Evolutionary conservation across 2,797 vertebrate species (phyloP), one percentile per base, ranked within the genome.

Genomic region (Carapus acus): DNA sequence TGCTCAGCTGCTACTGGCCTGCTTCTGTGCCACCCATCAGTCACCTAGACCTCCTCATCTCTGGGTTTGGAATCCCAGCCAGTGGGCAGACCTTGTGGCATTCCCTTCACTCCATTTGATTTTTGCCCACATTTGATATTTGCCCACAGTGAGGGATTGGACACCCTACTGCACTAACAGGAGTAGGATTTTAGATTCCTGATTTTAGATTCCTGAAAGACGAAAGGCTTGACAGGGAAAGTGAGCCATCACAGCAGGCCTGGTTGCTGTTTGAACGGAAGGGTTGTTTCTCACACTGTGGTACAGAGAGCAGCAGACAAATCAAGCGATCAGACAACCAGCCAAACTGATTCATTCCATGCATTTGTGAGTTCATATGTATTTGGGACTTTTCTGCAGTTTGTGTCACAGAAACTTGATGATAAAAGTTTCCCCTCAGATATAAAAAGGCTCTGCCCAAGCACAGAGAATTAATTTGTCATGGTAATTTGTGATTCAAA

Each of bases 181-280:
- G 15, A 45, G 15, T 58, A 29, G 33, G 31, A 36, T 7, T 52
- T 52, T 24, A 42, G 57, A 48, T 54, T 34, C 12, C 37, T 56
- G 43, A 37, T 65, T 22, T 33, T 24, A 67, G 70, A 33, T 53
- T 12, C 73, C 23, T 52, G 69, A 67, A 62, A 69, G 55, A 48
- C 64, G 47, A 24, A 23, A 44, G 44, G 58, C 49, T 54, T 72
- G 69, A 74, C 78, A 66, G 62, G 6, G 61, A 65, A 52, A 51
- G 48, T 50, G 60, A 71, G 58, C 38, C 11, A 22, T 60, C 73
- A 65, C 63, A 40, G 69, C 66, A 68, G 75, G 57, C 39, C 41
- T 52, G 47, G 66, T 58, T 67, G 58, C 43, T 57, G 58, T 62
- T 77, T 76, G 47, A 71, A 65, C 62, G 54, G 20, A 21, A 17